These are phyloP conservation scores for Erpetoichthys calabaricus DNA, from an alignment of 2,797 vertebrate species.

Conservation along the genomic window DNA sequence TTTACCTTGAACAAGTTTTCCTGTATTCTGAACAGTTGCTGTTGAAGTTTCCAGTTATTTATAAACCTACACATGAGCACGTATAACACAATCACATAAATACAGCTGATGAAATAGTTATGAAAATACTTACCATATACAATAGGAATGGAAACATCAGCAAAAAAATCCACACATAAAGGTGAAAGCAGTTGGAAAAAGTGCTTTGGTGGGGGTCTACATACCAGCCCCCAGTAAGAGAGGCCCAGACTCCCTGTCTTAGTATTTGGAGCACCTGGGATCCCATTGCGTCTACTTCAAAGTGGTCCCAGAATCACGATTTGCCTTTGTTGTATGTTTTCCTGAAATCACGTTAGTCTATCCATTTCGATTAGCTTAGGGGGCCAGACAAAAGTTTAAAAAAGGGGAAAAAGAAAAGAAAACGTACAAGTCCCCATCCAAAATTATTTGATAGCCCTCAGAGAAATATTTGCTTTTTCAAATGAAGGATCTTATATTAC, in stretches of 20 bases:
- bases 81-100: too few species aligned
- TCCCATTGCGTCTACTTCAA: slow-evolving; percentile 50
- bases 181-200: slow-evolving; percentile 83
- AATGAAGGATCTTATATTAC: too few species aligned
- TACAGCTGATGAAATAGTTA: too few species aligned
- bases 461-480: too few species aligned
- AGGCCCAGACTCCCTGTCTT: slow-evolving; percentile 81
- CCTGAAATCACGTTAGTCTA: neutral
- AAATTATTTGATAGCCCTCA: too few species aligned
- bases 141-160: slow-evolving; percentile 74
- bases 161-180: slow-evolving; percentile 82
- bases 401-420: neutral
- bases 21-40: too few species aligned
- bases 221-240: slow-evolving; percentile 81
- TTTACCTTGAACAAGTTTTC: too few species aligned
- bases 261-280: slow-evolving; percentile 80
- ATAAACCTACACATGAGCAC: too few species aligned
- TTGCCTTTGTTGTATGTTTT: neutral
- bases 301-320: neutral
- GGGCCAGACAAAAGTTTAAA: neutral
- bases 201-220: slow-evolving; percentile 85
- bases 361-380: neutral
- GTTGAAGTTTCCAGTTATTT: too few species aligned
- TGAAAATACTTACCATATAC: slow-evolving; percentile 64
- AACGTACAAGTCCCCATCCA: too few species aligned